A percentile compares a stretch with the other conserved stretches of the same genome.
phyloP scores from a whole-genome alignment of 2,113 vertebrate species.

The Accipiter cooperii region DNA sequence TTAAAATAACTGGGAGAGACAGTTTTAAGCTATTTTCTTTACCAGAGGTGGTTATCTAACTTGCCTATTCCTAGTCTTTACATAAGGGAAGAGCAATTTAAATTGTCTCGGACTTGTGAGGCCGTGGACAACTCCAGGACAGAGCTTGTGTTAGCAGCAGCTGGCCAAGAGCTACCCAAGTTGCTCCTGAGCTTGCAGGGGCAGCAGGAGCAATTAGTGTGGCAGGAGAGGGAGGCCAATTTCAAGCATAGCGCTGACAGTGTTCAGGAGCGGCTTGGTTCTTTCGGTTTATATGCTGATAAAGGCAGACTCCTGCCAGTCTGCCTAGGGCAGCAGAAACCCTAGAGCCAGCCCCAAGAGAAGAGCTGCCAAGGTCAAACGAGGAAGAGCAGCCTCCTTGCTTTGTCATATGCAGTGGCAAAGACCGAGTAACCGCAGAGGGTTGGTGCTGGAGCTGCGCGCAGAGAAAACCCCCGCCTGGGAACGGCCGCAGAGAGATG shows the following conservation, averaged over 20 bases:
- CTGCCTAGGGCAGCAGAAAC: conserved; percentile 51
- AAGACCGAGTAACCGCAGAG: not conserved
- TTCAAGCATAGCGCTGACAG: not conserved
- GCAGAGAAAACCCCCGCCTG: fast-evolving
- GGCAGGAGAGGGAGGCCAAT: not conserved
- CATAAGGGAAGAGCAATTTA: conserved; percentile 5
- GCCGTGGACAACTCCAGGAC: not conserved
- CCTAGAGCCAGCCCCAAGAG: not conserved
- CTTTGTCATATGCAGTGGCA: not conserved
- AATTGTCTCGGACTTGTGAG: not conserved
- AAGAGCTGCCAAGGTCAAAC: not conserved
- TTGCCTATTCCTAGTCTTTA: conserved; percentile 34
- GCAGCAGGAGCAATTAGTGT: not conserved
- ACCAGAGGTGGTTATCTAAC: conserved; percentile 60
- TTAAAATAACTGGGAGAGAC: conserved; percentile 34
- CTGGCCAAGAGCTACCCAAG: not conserved
- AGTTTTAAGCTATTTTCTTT: conserved; percentile 15
- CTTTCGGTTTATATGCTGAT: not conserved
- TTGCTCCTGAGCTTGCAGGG: not conserved
- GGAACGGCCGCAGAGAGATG: not conserved
- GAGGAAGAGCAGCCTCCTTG: not conserved
- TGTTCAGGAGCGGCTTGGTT: not conserved
- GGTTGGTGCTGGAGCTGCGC: not conserved
- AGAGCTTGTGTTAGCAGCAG: not conserved
- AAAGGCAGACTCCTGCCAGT: conserved; percentile 31